phyloP scores from a whole-genome alignment of 2,113 vertebrate genomes.

The Eulemur macaco region DNA sequence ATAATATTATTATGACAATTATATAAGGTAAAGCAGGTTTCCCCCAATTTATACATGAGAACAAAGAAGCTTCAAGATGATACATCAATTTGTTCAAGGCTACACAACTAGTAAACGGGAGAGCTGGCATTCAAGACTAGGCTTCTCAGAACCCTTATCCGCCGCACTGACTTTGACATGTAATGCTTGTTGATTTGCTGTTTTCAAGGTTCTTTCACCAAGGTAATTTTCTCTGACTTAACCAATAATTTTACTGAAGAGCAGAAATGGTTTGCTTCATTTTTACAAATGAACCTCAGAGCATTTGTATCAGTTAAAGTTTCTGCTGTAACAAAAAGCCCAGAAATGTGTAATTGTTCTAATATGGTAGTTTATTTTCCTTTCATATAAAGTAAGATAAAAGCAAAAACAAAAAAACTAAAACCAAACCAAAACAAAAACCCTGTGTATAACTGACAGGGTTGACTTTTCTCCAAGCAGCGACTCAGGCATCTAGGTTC shows the following conservation, averaged over 20 bases:
- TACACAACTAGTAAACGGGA: not conserved
- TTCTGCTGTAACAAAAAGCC: not conserved
- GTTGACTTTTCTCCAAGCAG: not conserved
- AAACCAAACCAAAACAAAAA: not conserved
- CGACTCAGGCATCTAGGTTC: not conserved
- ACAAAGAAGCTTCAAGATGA: not conserved
- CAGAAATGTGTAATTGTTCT: not conserved
- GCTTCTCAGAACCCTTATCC: not conserved
- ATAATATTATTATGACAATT: not conserved
- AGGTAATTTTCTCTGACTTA: not conserved
- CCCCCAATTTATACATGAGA: not conserved
- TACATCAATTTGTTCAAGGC: not conserved
- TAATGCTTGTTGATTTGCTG: constrained; percentile 10
- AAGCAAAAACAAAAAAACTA: not conserved
- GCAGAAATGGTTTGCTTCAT: not conserved
- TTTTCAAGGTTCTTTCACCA: constrained; percentile 32
- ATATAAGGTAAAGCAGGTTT: not conserved
- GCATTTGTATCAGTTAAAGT: not conserved
- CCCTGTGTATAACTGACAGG: not conserved
- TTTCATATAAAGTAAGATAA: not conserved
- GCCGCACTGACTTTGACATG: not conserved
- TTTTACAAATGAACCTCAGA: not conserved
- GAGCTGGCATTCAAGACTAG: not conserved
- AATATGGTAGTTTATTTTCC: not conserved
- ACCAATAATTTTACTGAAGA: constrained; percentile 6